Evolutionary conservation across 2,888 invertebrate genomes (phyloP).

Genomic region (Hirtodrosophila duncani): DNA sequence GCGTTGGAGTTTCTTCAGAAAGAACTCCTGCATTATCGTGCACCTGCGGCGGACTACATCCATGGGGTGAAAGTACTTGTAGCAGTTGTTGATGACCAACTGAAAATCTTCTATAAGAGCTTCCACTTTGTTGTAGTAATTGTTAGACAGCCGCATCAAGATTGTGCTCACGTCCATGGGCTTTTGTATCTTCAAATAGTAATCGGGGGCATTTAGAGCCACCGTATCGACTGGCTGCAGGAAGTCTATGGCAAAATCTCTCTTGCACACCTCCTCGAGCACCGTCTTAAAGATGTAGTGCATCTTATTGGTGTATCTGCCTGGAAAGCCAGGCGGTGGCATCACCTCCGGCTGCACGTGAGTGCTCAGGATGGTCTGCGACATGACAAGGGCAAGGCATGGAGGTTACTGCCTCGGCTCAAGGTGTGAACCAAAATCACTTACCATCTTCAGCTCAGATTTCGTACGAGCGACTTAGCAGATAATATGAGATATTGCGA

Average conservation of each 20-base stretch:
- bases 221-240: slow-evolving; percentile 36
- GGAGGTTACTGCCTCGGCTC: too few species aligned
- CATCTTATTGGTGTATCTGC: too few species aligned
- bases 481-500: too few species aligned
- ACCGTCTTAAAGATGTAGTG: slow-evolving; percentile 37
- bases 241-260: slow-evolving; percentile 36
- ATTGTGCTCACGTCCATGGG: slow-evolving; percentile 44
- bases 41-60: slow-evolving; percentile 22
- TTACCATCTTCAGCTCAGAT: too few species aligned
- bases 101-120: slow-evolving; percentile 22
- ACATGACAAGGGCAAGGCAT: too few species aligned
- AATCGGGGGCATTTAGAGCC: slow-evolving; percentile 8
- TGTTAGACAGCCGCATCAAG: slow-evolving; percentile 29
- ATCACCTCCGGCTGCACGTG: slow-evolving; percentile 27
- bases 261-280: slow-evolving; percentile 30
- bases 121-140: slow-evolving; percentile 17
- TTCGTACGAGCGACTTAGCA: too few species aligned
- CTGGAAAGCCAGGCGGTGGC: slow-evolving; percentile 9
- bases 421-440: too few species aligned
- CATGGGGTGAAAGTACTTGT: slow-evolving; percentile 7
- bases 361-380: too few species aligned
- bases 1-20: neutral
- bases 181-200: slow-evolving; percentile 13
- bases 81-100: slow-evolving; percentile 29
- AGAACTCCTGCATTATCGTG: slow-evolving; percentile 24